Evolutionary conservation across 2,888 invertebrate genomes (phyloP), one percentile per base, ranked within the genome.

Genomic region (Chaetogeoica ovagalla): DNA sequence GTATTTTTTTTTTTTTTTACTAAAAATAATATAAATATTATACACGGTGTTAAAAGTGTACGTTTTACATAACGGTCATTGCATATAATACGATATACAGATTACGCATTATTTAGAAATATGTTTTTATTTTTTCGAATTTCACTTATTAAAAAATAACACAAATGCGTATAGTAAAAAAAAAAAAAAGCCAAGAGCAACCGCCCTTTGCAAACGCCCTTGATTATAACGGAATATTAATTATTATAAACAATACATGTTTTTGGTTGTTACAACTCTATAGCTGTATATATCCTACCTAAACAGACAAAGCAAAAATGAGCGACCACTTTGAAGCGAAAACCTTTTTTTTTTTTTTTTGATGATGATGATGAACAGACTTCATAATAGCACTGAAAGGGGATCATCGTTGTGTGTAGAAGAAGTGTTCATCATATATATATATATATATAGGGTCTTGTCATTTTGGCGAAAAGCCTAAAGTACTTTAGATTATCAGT

Each of bases 391-490:
- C 37, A 37, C 55, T 39, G 55, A 39, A n/a, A 65, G 19, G 6
- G 52, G 37, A 65, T 74, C 63, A 55, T 37, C n/a, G n/a, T n/a
- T n/a, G n/a, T 55, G 55, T 73, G 37, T 52, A 73, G 60, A 13
- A 8, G n/a, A 63, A 21, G 55, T 65, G 55, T 13, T 11, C 48
- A 11, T 13, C 55, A 55, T 43, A 17, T 65, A 65, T 4, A 30
- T 30, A n/a, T 30, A 30, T 30, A 30, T 30, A 30, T n/a, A n/a
- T n/a, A 4, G 30, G 37, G 30, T 13, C 52, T 74, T 63, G 63
- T 63, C 17, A 52, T 30, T 65, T 74, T 74, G 52, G 63, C 63
- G 55, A 74, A 65, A 74, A 73, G 63, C 52, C 55, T 39, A 63
- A 57, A 65, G 63, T 57, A 65, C 63, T 74, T 72, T 19, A 8